phyloP scores from a whole-genome alignment of 2,113 vertebrate genomes.

The Okapia johnstoni region DNA sequence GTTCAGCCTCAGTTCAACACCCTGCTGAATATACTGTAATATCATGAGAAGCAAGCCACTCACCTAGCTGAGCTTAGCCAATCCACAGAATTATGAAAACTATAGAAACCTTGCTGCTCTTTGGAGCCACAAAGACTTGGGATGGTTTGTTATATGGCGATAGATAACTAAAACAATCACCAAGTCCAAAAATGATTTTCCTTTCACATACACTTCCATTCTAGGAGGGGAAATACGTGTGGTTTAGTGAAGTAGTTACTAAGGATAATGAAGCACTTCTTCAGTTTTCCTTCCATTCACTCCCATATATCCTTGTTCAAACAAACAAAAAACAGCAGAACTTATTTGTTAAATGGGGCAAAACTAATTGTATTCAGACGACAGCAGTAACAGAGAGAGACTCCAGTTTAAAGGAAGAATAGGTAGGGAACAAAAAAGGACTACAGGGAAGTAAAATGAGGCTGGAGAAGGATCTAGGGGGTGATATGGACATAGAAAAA shows the following conservation, averaged over 20 bases:
- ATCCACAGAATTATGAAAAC: background rate
- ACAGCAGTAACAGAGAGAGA: background rate
- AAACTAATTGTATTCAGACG: background rate
- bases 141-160: background rate
- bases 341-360: background rate
- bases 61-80: background rate
- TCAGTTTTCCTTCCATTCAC: background rate
- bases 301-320: background rate
- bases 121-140: background rate
- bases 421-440: background rate
- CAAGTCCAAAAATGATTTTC: background rate
- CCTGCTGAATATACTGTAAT: background rate
- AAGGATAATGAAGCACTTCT: background rate
- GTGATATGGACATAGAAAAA: background rate
- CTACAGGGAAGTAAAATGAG: background rate
- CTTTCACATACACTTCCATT: background rate
- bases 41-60: background rate
- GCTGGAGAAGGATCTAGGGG: background rate
- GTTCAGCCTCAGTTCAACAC: background rate
- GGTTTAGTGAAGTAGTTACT: background rate
- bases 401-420: background rate
- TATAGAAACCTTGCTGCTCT: background rate
- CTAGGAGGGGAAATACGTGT: background rate
- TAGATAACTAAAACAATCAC: background rate
- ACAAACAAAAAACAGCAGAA: background rate